These are phyloP conservation scores for Mormyrops boulengeri DNA, from an alignment of 2,797 vertebrate species.

Conservation along the genomic window DNA sequence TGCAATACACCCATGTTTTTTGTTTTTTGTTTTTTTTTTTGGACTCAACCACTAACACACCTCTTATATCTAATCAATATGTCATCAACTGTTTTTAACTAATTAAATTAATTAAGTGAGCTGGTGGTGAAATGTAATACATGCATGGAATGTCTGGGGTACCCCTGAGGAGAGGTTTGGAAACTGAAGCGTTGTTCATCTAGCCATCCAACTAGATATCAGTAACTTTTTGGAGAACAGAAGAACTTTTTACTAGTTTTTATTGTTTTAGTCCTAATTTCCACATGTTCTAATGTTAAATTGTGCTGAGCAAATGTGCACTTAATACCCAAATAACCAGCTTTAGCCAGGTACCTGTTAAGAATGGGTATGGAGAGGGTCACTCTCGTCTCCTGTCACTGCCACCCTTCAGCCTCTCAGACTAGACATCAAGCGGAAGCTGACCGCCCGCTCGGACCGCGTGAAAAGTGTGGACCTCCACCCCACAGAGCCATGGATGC, in stretches of 20 bases:
- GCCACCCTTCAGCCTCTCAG: constrained; percentile 75
- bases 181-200: neutral
- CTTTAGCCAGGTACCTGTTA: neutral
- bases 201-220: neutral
- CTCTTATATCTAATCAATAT: neutral
- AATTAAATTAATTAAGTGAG: neutral
- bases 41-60: neutral
- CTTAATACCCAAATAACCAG: neutral
- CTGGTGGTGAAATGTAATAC: neutral
- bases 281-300: neutral
- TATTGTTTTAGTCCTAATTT: neutral
- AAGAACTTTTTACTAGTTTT: neutral
- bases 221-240: neutral
- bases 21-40: neutral
- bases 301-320: neutral
- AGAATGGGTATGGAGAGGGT: neutral
- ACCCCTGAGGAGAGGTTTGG: neutral
- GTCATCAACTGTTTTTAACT: neutral
- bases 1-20: neutral
- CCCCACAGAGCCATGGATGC: constrained; percentile 95
- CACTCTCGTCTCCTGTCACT: neutral
- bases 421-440: constrained; percentile 94
- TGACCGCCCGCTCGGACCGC: constrained; percentile 92
- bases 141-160: neutral
- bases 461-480: constrained; percentile 98